Conservation (phyloP, 2,888 invertebrate species). For the Caenorhabditis auriculariae region DNA sequence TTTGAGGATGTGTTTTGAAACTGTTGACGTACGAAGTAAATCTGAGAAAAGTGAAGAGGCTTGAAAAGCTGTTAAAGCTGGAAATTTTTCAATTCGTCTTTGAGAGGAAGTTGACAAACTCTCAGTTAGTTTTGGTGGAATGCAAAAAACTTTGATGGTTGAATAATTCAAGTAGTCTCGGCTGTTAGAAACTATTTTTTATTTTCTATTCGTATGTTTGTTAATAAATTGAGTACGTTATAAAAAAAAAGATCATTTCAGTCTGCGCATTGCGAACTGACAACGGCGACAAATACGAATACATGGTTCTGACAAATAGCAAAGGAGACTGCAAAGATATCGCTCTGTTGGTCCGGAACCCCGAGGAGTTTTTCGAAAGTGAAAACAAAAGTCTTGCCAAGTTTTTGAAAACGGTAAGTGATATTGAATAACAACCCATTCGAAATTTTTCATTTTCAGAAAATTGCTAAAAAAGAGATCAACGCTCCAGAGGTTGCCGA, state of each 20-base stretch:
- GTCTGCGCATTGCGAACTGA: conserved; percentile 18
- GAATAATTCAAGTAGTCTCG: neutral
- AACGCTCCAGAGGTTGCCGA: conserved; percentile 29
- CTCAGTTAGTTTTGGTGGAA: no score
- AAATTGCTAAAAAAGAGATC: conserved; percentile 29
- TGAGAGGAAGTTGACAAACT: conserved; percentile 1
- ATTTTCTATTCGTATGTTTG: neutral
- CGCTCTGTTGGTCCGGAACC: conserved; percentile 36
- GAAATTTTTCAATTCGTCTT: no score
- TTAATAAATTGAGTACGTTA: neutral
- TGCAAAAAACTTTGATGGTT: neutral
- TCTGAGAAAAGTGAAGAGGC: no score
- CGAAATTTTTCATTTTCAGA: conserved; percentile 20
- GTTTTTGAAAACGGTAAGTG: conserved; percentile 37
- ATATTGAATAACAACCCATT: neutral
- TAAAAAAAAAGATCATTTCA: no score
- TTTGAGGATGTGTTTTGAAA: conserved; percentile 13
- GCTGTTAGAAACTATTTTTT: no score
- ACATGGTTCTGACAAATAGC: conserved; percentile 28
- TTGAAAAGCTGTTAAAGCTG: no score
- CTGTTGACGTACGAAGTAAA: no score
- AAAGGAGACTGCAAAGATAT: conserved; percentile 40
- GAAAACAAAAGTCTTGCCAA: conserved; percentile 33
- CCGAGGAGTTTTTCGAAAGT: conserved; percentile 40
- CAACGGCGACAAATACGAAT: conserved; percentile 11